Conservation (phyloP, 2,113 vertebrate species). For the Bucco capensis region DNA sequence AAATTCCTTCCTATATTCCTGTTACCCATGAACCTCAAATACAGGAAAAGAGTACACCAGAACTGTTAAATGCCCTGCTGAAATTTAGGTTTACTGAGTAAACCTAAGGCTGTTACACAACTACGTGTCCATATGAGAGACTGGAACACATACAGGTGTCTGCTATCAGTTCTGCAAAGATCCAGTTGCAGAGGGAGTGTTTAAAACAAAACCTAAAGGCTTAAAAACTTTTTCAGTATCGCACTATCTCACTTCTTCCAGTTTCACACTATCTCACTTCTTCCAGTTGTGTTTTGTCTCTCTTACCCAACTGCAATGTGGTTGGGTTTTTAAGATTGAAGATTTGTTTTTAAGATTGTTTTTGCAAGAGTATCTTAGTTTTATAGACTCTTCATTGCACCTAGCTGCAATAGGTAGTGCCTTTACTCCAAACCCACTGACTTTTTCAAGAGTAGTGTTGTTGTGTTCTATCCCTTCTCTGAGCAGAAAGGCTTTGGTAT, state of each 20-base stretch:
- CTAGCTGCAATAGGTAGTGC: conserved; percentile 17
- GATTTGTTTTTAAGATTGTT: background rate
- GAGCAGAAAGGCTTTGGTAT: background rate
- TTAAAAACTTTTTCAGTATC: background rate
- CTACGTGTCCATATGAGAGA: background rate
- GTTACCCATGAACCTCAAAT: background rate
- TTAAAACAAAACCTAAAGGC: background rate
- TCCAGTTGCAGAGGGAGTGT: background rate
- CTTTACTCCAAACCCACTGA: background rate
- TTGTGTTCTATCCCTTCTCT: background rate
- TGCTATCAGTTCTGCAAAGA: background rate
- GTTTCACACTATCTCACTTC: accelerated
- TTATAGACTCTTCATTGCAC: background rate
- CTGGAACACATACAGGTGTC: background rate
- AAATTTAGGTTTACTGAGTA: background rate
- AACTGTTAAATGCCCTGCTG: background rate
- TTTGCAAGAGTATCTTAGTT: background rate
- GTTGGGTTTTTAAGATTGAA: background rate
- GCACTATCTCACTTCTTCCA: accelerated
- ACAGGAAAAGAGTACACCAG: background rate
- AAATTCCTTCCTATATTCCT: background rate
- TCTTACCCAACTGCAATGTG: background rate
- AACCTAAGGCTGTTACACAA: background rate
- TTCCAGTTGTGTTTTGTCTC: background rate
- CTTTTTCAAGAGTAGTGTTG: background rate